Conservation (phyloP, 92 coral and sea anemone species). For the Paramuricea clavata region DNA sequence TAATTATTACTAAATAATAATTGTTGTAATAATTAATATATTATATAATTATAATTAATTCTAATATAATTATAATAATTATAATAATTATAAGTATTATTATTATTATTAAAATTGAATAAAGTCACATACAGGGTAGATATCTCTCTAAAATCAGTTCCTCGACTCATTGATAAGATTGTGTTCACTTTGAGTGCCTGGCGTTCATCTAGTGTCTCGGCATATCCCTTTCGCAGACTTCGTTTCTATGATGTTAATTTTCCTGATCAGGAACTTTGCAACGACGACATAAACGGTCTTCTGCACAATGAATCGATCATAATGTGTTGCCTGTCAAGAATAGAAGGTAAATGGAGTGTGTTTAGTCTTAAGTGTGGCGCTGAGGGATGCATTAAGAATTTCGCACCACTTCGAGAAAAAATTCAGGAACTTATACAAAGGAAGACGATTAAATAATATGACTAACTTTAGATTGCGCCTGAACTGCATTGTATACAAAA, state of each 20-base stretch:
- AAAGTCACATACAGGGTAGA: conserved; percentile 58
- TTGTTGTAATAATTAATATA: no score
- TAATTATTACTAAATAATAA: no score
- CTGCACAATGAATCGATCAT: conserved; percentile 21
- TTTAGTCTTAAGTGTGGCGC: conserved; percentile 52
- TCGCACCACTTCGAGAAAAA: conserved; percentile 10
- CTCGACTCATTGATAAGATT: conserved; percentile 58
- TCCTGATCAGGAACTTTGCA: conserved; percentile 65
- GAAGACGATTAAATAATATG: no score
- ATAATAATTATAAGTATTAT: no score
- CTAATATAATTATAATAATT: no score
- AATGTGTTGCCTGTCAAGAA: conserved; percentile 62
- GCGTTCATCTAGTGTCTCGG: conserved; percentile 60
- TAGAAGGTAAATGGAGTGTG: conserved; percentile 50
- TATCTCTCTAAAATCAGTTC: conserved; percentile 49
- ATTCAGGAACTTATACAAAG: not conserved
- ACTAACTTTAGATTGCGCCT: no score
- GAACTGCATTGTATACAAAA: no score
- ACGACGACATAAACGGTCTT: conserved; percentile 44
- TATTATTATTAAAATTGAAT: no score
- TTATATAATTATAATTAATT: no score
- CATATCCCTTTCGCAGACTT: conserved; percentile 54
- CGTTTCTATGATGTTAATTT: conserved; percentile 63
- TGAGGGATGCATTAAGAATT: conserved; percentile 22
- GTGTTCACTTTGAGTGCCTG: conserved; percentile 72